Conservation (phyloP, 2,797 vertebrate genomes). For the Onychomys torridus region DNA sequence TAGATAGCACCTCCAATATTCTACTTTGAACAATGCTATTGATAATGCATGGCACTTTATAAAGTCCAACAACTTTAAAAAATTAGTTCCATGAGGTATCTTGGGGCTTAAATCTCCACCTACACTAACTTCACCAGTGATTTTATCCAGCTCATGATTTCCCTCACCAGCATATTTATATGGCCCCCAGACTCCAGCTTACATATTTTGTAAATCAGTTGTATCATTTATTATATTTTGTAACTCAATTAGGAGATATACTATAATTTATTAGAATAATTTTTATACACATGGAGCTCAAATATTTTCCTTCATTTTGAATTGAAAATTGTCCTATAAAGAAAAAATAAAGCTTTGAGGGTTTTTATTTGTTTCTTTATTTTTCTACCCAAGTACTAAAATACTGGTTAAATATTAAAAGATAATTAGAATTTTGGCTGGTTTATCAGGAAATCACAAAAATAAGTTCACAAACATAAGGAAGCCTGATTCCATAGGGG, state of each 20-base stretch:
- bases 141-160: not conserved
- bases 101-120: not conserved
- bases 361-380: not conserved
- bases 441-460: not conserved
- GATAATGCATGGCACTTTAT: not conserved
- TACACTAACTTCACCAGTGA: not conserved
- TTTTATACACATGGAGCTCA: not conserved
- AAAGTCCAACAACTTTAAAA: not conserved
- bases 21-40: not conserved
- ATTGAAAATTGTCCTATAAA: not conserved
- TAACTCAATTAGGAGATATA: not conserved
- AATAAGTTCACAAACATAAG: conserved; percentile 28
- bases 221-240: conserved; percentile 28
- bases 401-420: conserved; percentile 37
- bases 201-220: not conserved
- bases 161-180: not conserved
- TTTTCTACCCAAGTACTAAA: conserved; percentile 2
- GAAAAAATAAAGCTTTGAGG: not conserved
- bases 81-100: not conserved
- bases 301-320: conserved; percentile 9
- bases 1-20: not conserved
- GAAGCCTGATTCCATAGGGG: not conserved
- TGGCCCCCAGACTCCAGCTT: not conserved
- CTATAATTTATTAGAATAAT: conserved; percentile 38
- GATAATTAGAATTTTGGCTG: not conserved